phyloP scores from a whole-genome alignment of 2,113 vertebrate species.

The Melozone crissalis region DNA sequence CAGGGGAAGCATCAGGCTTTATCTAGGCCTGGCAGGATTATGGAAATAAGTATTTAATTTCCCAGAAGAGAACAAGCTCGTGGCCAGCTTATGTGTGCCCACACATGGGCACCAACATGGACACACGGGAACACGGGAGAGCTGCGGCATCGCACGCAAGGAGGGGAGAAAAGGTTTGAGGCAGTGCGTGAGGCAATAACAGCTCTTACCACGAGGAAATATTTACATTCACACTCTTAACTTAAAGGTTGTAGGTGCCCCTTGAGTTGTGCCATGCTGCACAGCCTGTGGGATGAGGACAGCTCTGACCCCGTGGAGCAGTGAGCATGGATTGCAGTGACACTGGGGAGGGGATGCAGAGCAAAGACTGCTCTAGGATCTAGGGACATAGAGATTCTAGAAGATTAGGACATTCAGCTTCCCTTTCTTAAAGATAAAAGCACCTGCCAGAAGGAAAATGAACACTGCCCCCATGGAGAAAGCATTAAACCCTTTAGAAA shows the following conservation, averaged over 20 bases:
- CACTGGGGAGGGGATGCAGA: rapidly evolving
- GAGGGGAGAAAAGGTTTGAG: background rate
- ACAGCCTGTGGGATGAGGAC: background rate
- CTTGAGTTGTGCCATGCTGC: rapidly evolving
- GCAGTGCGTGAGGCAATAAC: rapidly evolving
- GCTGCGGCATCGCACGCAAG: rapidly evolving
- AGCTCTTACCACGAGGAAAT: background rate
- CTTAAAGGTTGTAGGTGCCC: rapidly evolving
- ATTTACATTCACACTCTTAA: background rate
- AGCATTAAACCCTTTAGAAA: background rate
- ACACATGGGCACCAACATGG: rapidly evolving
- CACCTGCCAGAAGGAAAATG: rapidly evolving
- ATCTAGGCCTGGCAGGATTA: background rate
- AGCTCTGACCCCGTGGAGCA: rapidly evolving
- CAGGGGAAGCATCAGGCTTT: background rate
- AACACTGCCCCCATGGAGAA: background rate
- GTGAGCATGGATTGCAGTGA: rapidly evolving
- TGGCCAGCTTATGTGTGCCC: background rate
- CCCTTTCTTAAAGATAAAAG: background rate
- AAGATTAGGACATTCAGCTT: background rate
- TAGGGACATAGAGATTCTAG: rapidly evolving
- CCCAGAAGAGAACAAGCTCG: background rate
- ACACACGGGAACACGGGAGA: rapidly evolving
- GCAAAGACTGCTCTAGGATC: background rate
- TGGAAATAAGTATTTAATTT: constrained; percentile 16